A percentile compares a stretch with the other conserved stretches of the same genome.
Conservation (phyloP, 2,888 invertebrate genomes). For the Corbicula japonica region DNA sequence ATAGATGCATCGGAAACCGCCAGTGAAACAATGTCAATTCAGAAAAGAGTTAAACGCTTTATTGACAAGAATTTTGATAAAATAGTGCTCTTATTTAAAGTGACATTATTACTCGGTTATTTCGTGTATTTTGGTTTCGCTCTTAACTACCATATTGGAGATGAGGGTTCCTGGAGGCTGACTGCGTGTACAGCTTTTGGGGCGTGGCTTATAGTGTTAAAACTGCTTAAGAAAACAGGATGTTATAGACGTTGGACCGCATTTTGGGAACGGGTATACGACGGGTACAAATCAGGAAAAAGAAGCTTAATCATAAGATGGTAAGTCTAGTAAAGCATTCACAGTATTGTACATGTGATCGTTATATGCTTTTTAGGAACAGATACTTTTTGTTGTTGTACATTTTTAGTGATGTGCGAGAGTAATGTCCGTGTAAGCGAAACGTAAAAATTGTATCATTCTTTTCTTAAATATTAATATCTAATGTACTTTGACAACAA, state of each 20-base stretch:
- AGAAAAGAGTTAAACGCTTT: too few species aligned
- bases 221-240: constrained; percentile 31
- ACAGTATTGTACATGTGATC: too few species aligned
- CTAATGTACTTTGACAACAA: too few species aligned
- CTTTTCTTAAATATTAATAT: background rate
- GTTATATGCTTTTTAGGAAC: background rate
- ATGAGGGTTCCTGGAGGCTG: constrained; percentile 67
- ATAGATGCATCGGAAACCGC: too few species aligned
- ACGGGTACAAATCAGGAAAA: constrained; percentile 2
- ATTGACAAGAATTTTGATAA: too few species aligned
- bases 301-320: constrained; percentile 13
- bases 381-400: background rate
- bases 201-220: constrained; percentile 32
- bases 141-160: constrained; percentile 63
- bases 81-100: background rate
- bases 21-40: too few species aligned
- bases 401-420: background rate
- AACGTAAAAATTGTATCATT: background rate
- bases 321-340: too few species aligned
- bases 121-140: constrained; percentile 60
- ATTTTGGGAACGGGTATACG: background rate
- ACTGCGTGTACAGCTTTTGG: constrained; percentile 59
- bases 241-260: background rate
- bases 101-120: constrained; percentile 37
- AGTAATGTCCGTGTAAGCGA: background rate